Base-by-base conservation (phyloP, 23 tunicate species). In the Halocynthia aurantium region DNA sequence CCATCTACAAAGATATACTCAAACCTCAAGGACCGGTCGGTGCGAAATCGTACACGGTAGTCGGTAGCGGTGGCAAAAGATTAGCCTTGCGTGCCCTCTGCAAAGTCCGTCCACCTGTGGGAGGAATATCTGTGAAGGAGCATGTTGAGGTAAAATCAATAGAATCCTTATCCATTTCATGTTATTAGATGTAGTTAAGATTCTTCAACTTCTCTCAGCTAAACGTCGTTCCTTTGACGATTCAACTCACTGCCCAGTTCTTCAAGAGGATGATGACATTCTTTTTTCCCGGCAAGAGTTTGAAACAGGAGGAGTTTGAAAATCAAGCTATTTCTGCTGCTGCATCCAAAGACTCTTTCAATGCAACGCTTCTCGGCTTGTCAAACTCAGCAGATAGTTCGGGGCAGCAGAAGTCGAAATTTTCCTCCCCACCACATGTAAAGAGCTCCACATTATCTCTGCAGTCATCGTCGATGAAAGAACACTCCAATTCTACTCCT, bases 61-160 rank as follows among this genome's bases (percentile, higher is more conserved):
- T 85, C 7, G 98, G 92, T 10, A 82, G 75, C 5, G 98, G 98
- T 17, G 88, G 98, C 51, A 76, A 75, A 53, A 74, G 93, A 31
- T 85, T 92, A 6, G 76, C 82, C 6, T 74, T 92, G 51, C 62
- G 99, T 12, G 99, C 93, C 17, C 20, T 94, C 55, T 94, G 99
- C 75, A 90, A 82, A 67, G 99, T 88, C 21, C 75, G 86, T 8
- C 87, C 95, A 8, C 99, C 99, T 8, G 99, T 94, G 55, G 99
- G 99, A 44, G 99, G 99, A 6, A 94, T 94, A 61, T 73, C 95
- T 49, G 95, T 94, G 17, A 94, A 94, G 73, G 99, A 94, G 52
- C 99, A 84, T 81, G 85, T 94, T 9, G 99, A 94, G 83, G 98
- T 91, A 61, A 54, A 69, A 15, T 65, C 6, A 65, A 0, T 65